Evolutionary conservation across 2,113 vertebrate genomes (phyloP), one percentile per base, ranked within the genome.

Genomic region (Nibea albiflora): DNA sequence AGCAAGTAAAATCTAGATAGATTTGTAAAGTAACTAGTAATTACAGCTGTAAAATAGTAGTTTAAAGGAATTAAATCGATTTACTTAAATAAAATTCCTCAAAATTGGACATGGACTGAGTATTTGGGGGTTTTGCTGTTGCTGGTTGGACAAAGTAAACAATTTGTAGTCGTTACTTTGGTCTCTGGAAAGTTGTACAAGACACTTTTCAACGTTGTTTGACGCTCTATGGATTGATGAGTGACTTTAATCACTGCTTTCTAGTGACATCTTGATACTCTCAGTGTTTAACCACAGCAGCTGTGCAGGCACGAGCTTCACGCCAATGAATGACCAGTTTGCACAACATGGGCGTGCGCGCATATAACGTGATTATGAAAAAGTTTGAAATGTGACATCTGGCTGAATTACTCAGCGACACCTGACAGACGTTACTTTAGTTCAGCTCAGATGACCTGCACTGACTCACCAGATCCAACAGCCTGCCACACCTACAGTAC

Each of bases 401-500:
- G 39, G 4, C 61, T 7, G 35, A 69, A 22, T 73, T 71, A 86
- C 60, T 89, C 83, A 86, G 47, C 28, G 72, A 68, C 86, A 91
- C 90, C 84, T 89, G 86, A 91, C 83, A 52, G 69, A 56, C 65
- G 20, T 54, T 11, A 70, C 69, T 61, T 72, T 64, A n/a, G 70
- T 64, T 80, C 68, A 70, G 66, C 78, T 81, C 85, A 78, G 80
- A 80, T 88, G 87, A 89, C 70, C 82, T 60, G 80, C 22, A 28
- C 71, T 89, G 85, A 88, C 76, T 84, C 74, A 87, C 75, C 77
- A 24, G 79, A 72, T 67, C 76, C 74, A 50, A 70, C 75, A 20
- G 54, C 60, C 73, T 39, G 85, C 87, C 89, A 92, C 90, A 91
- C 89, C 86, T 87, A 89, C 88, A 17, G 68, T 10, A 74, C 64